These are phyloP conservation scores for Clunio marinus DNA, from an alignment of 2,888 invertebrate species.

Conservation along the genomic window DNA sequence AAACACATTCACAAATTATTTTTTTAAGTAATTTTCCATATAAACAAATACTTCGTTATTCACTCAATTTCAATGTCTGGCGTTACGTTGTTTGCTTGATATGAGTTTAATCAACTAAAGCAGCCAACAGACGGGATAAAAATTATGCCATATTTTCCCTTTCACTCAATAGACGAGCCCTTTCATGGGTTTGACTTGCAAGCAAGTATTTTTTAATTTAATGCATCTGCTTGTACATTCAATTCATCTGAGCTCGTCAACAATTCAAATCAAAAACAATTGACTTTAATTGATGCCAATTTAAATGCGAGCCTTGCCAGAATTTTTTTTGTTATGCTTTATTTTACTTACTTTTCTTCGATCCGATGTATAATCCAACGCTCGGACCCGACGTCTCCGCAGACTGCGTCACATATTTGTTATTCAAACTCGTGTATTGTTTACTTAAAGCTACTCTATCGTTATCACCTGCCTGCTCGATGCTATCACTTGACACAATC, in stretches of 20 bases:
- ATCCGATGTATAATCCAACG: slow-evolving; percentile 19
- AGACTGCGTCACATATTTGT: slow-evolving; percentile 29
- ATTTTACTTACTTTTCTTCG: slow-evolving; percentile 30
- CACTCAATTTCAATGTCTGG: slow-evolving; percentile 1
- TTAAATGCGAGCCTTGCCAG: background rate
- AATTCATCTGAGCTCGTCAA: background rate
- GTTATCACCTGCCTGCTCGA: background rate
- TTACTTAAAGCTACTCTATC: slow-evolving; percentile 16
- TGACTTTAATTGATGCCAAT: slow-evolving; percentile 24
- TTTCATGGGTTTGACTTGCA: no score
- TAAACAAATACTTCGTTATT: no score
- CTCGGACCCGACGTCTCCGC: background rate
- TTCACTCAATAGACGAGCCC: background rate
- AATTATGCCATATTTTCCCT: background rate
- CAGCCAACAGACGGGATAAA: background rate
- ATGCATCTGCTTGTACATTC: background rate
- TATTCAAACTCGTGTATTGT: slow-evolving; percentile 22
- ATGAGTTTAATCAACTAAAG: no score
- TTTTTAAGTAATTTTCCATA: no score
- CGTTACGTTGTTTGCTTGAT: no score
- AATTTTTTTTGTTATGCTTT: background rate
- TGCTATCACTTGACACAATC: slow-evolving; percentile 20
- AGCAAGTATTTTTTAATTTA: no score
- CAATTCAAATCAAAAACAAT: slow-evolving; percentile 13
- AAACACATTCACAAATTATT: no score